Evolutionary conservation across 2,888 invertebrate species (phyloP), one percentile per base, ranked within the genome.

Genomic region (Doris montereyensis): DNA sequence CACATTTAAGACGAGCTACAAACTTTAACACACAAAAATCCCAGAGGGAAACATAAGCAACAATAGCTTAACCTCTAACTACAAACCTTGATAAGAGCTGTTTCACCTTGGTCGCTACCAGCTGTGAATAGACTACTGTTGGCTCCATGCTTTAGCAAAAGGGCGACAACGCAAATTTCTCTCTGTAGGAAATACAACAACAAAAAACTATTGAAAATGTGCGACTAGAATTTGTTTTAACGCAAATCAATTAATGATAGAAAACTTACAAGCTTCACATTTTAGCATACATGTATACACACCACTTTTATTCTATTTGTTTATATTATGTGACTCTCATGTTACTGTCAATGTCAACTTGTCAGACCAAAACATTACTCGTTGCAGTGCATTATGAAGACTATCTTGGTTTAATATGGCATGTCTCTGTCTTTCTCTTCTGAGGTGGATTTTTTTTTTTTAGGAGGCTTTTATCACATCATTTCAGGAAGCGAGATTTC

Each of bases 71-170:
- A 28, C n/a, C n/a, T n/a, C n/a, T n/a, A n/a, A n/a, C n/a, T n/a
- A n/a, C 58, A 74, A 85, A 90, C 90, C 87, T 89, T 89, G 84
- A 91, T 90, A 2, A 91, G 84, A 5, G 90, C 89, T 8, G 90
- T 89, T 82, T 90, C 89, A 57, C 90, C 89, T 60, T 83, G 78
- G 65, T 76, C 79, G 24, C 84, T n/a, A 70, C 77, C 65, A 83
- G 84, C 67, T 85, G 87, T 62, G 21, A 76, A 72, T n/a, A 88
- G 78, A 83, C 90, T 90, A 34, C 90, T 85, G 80, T 88, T 87
- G 35, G 90, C 90, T 58, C 90, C 90, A 79, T 88, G 82, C 41
- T 88, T 87, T 17, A 91, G 81, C 35, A 91, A 82, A 62, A 89
- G 81, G 35, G 87, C 87, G 17, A 90, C 89, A 17, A 89, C 86